Base-by-base conservation (phyloP, 2,797 vertebrate species). In the Sebastes iracundus region DNA sequence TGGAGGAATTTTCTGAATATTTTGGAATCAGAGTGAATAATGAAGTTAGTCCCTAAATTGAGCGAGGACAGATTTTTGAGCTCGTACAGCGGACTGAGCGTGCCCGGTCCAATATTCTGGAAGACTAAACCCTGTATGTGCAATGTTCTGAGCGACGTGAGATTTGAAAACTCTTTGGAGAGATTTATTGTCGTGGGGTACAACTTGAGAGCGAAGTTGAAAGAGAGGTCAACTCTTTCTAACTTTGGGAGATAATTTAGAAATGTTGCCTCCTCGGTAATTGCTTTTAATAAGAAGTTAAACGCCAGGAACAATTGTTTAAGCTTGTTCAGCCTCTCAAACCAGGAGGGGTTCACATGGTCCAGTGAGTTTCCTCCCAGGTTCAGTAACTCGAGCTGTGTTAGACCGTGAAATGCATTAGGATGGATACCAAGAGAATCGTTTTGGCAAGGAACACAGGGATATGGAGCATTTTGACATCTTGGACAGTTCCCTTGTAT, bases 401-500 rank as follows among this genome's bases (percentile, higher is more conserved):
- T 83, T 66, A 99, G 92, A 5, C 75, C 69, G 1, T 89, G 5
- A 87, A 99, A 99, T 69, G 98, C 97, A 11, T 72, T 63, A 4
- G 66, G 1, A 38, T 97, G 92, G 71, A 99, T 99, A 3, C 38
- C 0, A 58, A 99, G 93, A 0, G 97, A 94, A 3, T 25, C 33
- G 3, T 96, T 94, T 56, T 78, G 62, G 77, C 98, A 99, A 0
- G 96, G 93, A n/a, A 76, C 84, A 82, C 98, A 99, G 8, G 97
- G 96, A 85, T 90, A 98, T 0, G 97, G 97, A 32, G 96, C 96
- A 66, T 97, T 97, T 53, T 94, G 91, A 91, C 98, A 99, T 73
- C 97, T 97, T 56, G 97, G 98, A 72, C 98, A 99, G 77, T 99
- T 99, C n/a, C 97, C 97, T 81, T 97, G 95, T 72, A 99, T 87